These are phyloP conservation scores for Cricetomys ansorgei DNA, from an alignment of 2,113 vertebrate genomes.

Conservation along the genomic window DNA sequence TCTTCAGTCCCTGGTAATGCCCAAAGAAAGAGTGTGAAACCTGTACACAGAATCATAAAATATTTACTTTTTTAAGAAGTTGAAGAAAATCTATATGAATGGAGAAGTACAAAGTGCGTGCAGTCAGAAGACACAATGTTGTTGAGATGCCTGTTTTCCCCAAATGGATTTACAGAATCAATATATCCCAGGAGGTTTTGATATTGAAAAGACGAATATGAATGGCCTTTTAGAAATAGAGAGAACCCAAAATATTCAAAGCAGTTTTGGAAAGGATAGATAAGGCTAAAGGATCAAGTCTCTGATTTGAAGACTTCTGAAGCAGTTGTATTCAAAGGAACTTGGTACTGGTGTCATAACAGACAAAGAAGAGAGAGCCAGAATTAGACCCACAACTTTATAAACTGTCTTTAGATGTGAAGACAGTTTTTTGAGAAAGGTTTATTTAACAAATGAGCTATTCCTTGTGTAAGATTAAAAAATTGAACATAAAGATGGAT, in stretches of 20 bases:
- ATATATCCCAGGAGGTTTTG: neutral
- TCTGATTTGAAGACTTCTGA: slow-evolving; percentile 14
- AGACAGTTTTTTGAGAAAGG: neutral
- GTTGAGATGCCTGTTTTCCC: neutral
- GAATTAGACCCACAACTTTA: neutral
- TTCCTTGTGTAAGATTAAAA: neutral
- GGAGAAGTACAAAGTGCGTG: neutral
- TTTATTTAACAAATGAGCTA: neutral
- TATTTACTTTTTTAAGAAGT: neutral
- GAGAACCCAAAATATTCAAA: neutral
- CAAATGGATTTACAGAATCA: neutral
- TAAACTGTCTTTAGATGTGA: neutral
- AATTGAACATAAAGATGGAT: neutral
- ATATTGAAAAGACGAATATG: slow-evolving; percentile 17
- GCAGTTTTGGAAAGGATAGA: neutral
- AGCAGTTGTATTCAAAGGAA: neutral
- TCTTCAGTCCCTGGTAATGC: neutral
- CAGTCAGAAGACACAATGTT: neutral
- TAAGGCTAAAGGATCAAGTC: neutral
- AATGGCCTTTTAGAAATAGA: neutral
- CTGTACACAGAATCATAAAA: neutral
- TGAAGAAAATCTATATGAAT: slow-evolving; percentile 2
- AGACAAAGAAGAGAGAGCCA: neutral
- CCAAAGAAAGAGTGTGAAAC: neutral
- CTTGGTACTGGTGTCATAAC: neutral